These are phyloP conservation scores for Acronicta aceris DNA, from an alignment of 2,888 invertebrate genomes.

Conservation along the genomic window DNA sequence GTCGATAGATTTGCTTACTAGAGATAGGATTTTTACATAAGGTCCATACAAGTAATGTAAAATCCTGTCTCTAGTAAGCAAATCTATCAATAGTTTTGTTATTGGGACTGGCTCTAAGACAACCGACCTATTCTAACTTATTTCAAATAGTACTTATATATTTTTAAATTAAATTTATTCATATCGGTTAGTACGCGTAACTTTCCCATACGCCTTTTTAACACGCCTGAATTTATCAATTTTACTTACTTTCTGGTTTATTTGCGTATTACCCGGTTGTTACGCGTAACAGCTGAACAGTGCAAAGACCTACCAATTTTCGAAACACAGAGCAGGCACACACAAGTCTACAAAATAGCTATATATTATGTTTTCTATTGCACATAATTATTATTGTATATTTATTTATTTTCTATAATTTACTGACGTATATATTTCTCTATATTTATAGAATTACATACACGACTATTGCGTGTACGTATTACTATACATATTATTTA, in stretches of 20 bases:
- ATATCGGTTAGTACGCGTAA: constrained; percentile 32
- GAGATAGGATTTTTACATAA: too few species aligned
- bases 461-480: constrained; percentile 66
- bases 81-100: too few species aligned
- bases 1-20: too few species aligned
- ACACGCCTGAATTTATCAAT: background rate
- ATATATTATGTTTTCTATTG: constrained; percentile 23
- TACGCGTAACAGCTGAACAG: constrained; percentile 31
- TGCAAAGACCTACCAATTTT: constrained; percentile 60
- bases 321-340: constrained; percentile 65
- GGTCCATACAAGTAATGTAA: too few species aligned
- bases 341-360: constrained; percentile 44
- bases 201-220: constrained; percentile 7
- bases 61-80: too few species aligned
- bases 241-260: constrained; percentile 18
- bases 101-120: too few species aligned
- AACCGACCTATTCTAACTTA: too few species aligned
- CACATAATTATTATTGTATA: constrained; percentile 30
- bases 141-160: too few species aligned
- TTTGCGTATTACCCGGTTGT: constrained; percentile 23
- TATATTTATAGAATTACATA: constrained; percentile 67
- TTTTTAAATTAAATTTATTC: too few species aligned
- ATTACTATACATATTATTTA: constrained; percentile 47
- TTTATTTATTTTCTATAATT: constrained; percentile 42
- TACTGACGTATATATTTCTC: constrained; percentile 40